Conservation (phyloP, 1,140 invertebrate genomes). For the Drosophila ironensis region DNA sequence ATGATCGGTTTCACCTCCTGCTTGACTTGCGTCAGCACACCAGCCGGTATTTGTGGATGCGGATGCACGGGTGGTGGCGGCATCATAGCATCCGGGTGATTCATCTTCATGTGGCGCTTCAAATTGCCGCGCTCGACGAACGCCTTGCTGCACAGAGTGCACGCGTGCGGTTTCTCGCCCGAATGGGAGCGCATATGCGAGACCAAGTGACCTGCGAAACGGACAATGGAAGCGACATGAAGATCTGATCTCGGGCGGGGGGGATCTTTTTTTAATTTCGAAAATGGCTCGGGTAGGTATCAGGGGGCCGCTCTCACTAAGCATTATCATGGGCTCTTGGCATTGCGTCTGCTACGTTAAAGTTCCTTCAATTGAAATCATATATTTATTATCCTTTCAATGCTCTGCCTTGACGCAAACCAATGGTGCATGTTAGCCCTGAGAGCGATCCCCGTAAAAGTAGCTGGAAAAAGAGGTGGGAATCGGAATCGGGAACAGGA, state of each 20-base stretch:
- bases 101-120: slow-evolving; percentile 84
- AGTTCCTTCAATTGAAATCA: no score
- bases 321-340: background rate
- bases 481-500: no score
- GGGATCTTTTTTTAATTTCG: slow-evolving; percentile 51
- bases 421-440: background rate
- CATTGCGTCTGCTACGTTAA: background rate
- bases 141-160: slow-evolving; percentile 89
- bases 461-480: slow-evolving; percentile 5
- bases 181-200: slow-evolving; percentile 94
- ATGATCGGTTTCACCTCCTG: slow-evolving; percentile 81
- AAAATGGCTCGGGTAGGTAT: slow-evolving; percentile 23
- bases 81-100: slow-evolving; percentile 81
- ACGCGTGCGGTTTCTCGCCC: slow-evolving; percentile 91
- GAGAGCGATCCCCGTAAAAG: slow-evolving; percentile 16
- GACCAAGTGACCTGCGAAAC: slow-evolving; percentile 88
- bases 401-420: background rate
- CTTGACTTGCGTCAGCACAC: slow-evolving; percentile 78
- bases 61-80: slow-evolving; percentile 80
- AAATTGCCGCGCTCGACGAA: slow-evolving; percentile 91
- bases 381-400: background rate
- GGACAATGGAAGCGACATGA: slow-evolving; percentile 75
- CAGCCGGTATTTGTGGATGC: slow-evolving; percentile 80
- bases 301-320: slow-evolving; percentile 12
- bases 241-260: slow-evolving; percentile 38